A percentile compares a stretch with the other conserved stretches of the same genome.
phyloP scores from a whole-genome alignment of 2,113 vertebrate genomes.

The Onychostruthus taczanowskii region DNA sequence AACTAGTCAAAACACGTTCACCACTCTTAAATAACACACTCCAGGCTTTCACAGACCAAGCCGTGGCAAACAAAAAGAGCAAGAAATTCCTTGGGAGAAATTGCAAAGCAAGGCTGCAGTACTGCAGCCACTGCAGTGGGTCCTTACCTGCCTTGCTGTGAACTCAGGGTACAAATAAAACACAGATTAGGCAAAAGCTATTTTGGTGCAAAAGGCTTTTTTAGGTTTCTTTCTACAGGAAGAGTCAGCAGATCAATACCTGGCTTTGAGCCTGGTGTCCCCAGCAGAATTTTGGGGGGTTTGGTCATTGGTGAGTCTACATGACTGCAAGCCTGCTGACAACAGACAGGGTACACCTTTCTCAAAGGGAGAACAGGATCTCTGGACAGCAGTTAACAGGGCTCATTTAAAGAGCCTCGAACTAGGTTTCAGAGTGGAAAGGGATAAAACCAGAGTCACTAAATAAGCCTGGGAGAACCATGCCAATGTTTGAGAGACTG shows the following conservation, averaged over 20 bases:
- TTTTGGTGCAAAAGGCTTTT: not conserved
- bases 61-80: not conserved
- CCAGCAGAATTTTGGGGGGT: not conserved
- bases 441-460: not conserved
- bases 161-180: not conserved
- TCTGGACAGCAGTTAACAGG: not conserved
- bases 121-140: not conserved
- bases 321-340: not conserved
- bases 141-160: not conserved
- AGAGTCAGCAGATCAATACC: not conserved
- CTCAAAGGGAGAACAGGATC: not conserved
- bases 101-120: not conserved
- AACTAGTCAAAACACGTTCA: conserved; percentile 25
- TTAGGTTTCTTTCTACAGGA: not conserved
- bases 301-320: not conserved
- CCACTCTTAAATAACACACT: not conserved
- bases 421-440: not conserved
- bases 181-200: not conserved
- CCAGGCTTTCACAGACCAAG: not conserved
- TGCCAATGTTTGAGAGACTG: not conserved
- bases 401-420: not conserved
- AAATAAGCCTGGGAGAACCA: not conserved
- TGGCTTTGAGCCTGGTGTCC: not conserved
- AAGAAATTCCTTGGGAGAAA: not conserved
- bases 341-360: not conserved